A percentile compares a stretch with the other conserved stretches of the same genome.
phyloP scores from a whole-genome alignment of 2,888 invertebrate species.

The Strigamia maritima region DNA sequence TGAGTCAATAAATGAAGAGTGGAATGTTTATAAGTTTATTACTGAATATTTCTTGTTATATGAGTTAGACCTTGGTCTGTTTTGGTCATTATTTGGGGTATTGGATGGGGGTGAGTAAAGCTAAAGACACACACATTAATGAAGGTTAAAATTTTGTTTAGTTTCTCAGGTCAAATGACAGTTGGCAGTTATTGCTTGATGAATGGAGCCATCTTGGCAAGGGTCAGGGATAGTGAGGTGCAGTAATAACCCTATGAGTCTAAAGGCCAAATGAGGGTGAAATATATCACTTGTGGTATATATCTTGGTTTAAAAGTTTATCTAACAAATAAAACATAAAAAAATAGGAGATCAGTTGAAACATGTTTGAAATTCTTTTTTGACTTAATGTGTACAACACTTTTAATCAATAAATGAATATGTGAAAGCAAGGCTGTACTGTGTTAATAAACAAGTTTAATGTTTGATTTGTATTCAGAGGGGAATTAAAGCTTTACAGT shows the following conservation, averaged over 20 bases:
- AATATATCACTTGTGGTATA: conserved; percentile 2
- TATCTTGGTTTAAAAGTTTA: neutral
- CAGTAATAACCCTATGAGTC: neutral
- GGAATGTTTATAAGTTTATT: neutral
- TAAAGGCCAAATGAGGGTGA: neutral
- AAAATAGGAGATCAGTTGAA: too few relatives aligned
- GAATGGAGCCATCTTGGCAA: conserved; percentile 15
- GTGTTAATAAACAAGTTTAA: too few relatives aligned
- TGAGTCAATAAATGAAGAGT: neutral
- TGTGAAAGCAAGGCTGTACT: neutral
- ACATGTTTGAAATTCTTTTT: neutral
- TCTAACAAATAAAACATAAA: neutral
- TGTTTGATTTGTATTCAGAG: too few relatives aligned
- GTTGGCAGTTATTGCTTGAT: neutral
- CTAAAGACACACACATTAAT: neutral
- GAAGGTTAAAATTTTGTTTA: conserved; percentile 29
- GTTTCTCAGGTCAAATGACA: neutral
- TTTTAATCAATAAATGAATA: neutral
- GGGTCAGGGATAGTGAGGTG: neutral
- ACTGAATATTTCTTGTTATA: neutral
- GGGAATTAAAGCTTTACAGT: too few relatives aligned
- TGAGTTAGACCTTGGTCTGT: neutral
- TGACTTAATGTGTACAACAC: neutral
- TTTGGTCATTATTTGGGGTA: neutral
- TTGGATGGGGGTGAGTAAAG: neutral